Evolutionary conservation across 2,888 invertebrate species (phyloP).

Genomic region (Pseudococcus jackbeardsleyi): DNA sequence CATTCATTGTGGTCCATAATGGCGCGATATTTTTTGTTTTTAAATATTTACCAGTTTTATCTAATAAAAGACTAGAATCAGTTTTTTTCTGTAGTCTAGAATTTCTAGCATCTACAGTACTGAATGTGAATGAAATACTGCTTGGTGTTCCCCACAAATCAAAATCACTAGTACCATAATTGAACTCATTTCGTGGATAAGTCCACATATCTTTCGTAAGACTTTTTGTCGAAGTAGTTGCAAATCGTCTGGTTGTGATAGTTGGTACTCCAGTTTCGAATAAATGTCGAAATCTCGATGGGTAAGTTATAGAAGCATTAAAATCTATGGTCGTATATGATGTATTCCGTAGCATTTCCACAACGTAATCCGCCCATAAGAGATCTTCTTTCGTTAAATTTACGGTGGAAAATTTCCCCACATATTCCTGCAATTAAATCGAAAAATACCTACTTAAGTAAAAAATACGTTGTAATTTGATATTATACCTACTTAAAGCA

Average conservation of each 20-base stretch:
- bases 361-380: not conserved
- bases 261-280: not conserved
- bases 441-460: not conserved
- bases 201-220: not conserved
- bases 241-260: not conserved
- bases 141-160: not conserved
- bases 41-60: not conserved
- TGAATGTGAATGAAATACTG: not conserved
- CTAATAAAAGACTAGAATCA: not conserved
- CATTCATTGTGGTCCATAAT: not conserved
- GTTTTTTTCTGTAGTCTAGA: not conserved
- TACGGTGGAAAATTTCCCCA: not conserved
- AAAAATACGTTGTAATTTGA: no score
- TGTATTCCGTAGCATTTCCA: not conserved
- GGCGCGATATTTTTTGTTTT: not conserved
- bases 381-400: conserved; percentile 19
- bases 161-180: not conserved
- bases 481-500: not conserved
- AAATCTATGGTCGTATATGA: not conserved
- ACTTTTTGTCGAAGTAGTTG: conserved; percentile 5
- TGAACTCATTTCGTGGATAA: not conserved
- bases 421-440: not conserved
- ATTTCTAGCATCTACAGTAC: not conserved
- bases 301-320: not conserved
- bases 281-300: not conserved